These are phyloP conservation scores for Ochotona curzoniae DNA, from an alignment of 2,113 vertebrate species.

Conservation along the genomic window DNA sequence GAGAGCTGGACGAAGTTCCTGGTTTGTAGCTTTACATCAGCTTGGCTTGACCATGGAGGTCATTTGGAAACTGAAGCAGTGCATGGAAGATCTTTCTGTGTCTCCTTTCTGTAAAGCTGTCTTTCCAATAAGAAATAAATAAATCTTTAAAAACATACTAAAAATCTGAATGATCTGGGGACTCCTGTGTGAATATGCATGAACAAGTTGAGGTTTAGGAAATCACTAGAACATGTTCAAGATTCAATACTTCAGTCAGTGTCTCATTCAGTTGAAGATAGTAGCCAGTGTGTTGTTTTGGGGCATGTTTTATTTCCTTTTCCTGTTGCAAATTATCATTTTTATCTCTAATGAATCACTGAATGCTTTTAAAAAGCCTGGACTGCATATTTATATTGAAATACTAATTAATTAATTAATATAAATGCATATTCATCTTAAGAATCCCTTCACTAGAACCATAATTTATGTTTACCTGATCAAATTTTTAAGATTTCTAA, in stretches of 20 bases:
- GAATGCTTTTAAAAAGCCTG: background rate
- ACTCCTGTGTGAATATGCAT: background rate
- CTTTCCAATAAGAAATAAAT: too few relatives aligned
- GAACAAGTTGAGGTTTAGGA: background rate
- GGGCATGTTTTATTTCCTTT: background rate
- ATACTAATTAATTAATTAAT: background rate
- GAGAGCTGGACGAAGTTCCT: too few relatives aligned
- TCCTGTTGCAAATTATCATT: constrained; percentile 8
- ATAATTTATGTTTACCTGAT: constrained; percentile 27
- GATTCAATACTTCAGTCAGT: background rate
- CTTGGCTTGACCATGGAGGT: too few relatives aligned
- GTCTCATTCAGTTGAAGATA: background rate
- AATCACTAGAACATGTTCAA: background rate
- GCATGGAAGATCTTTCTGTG: too few relatives aligned
- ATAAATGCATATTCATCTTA: constrained; percentile 12
- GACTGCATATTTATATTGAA: background rate
- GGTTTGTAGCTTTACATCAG: too few relatives aligned
- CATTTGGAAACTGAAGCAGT: too few relatives aligned
- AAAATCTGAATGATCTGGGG: background rate
- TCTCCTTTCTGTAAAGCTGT: too few relatives aligned
- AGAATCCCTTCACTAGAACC: background rate
- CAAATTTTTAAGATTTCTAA: background rate
- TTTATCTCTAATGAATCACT: background rate
- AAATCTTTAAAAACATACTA: too few relatives aligned
- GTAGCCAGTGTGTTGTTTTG: background rate